A percentile compares a stretch with the other conserved stretches of the same genome.
These are phyloP conservation scores for Papilio polyxenes DNA, from an alignment of 1,140 invertebrate genomes.

Conservation along the genomic window DNA sequence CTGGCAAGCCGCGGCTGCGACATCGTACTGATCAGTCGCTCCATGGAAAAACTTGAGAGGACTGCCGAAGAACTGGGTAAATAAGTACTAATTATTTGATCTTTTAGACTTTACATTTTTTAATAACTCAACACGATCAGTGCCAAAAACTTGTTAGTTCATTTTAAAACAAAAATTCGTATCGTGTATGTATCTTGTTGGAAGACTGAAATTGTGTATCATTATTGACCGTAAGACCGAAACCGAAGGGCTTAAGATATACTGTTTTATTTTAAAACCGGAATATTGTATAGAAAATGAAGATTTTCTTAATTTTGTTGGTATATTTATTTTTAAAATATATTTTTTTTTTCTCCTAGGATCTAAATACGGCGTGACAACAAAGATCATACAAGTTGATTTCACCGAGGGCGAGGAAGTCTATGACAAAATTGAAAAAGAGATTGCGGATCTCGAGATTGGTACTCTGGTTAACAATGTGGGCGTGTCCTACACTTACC, in stretches of 20 bases:
- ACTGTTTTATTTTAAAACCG: too few relatives aligned
- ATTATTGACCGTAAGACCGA: too few relatives aligned
- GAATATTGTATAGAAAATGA: neutral
- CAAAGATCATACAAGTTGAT: slow-evolving; percentile 91
- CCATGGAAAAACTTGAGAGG: slow-evolving; percentile 88
- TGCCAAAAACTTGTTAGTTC: too few relatives aligned
- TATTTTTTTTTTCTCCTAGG: slow-evolving; percentile 79
- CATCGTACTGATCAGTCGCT: slow-evolving; percentile 94
- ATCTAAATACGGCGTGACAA: slow-evolving; percentile 87
- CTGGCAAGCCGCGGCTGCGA: slow-evolving; percentile 91
- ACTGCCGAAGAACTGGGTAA: slow-evolving; percentile 91
- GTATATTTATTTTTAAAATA: neutral
- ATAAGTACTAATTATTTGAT: neutral
- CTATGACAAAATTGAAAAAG: slow-evolving; percentile 88
- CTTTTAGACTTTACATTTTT: neutral
- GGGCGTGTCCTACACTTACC: slow-evolving; percentile 93
- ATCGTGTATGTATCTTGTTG: too few relatives aligned
- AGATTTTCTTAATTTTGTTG: neutral
- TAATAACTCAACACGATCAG: too few relatives aligned
- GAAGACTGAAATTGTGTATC: too few relatives aligned
- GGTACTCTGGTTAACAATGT: slow-evolving; percentile 98
- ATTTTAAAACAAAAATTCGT: too few relatives aligned
- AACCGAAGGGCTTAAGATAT: too few relatives aligned
- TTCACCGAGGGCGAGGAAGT: slow-evolving; percentile 88
- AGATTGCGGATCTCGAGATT: slow-evolving; percentile 90